A percentile compares a stretch with the other conserved stretches of the same genome.
Evolutionary conservation across 2,888 invertebrate genomes (phyloP).

Genomic region (Sphaerophoria taeniata): DNA sequence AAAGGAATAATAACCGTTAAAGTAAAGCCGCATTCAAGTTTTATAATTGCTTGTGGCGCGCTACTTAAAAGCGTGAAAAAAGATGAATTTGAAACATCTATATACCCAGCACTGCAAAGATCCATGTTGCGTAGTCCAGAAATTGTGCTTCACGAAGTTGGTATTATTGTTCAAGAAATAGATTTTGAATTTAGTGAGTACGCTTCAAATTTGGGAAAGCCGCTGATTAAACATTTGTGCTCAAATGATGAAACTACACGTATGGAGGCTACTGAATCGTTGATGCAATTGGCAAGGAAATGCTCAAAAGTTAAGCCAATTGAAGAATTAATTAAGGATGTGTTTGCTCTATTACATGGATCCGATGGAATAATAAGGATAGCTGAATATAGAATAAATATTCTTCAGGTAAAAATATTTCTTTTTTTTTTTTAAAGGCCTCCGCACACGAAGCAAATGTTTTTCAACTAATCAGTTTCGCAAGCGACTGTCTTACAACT

Average conservation of each 20-base stretch:
- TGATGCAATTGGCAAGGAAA: conserved; percentile 88
- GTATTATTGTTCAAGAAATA: conserved; percentile 88
- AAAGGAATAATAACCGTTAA: conserved; percentile 92
- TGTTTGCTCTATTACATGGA: conserved; percentile 93
- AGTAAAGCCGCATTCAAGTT: conserved; percentile 87
- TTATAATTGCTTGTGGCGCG: conserved; percentile 87
- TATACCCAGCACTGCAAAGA: conserved; percentile 94
- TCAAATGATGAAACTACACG: conserved; percentile 93
- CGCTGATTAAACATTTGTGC: conserved; percentile 91
- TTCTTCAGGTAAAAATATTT: conserved; percentile 87
- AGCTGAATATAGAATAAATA: conserved; percentile 93
- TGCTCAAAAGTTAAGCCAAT: conserved; percentile 88
- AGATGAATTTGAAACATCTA: conserved; percentile 88
- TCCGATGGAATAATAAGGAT: conserved; percentile 95
- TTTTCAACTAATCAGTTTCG: too few species aligned
- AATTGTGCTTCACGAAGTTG: conserved; percentile 92
- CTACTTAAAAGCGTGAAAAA: conserved; percentile 86
- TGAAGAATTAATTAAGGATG: conserved; percentile 86
- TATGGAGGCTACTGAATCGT: conserved; percentile 88
- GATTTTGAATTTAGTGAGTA: conserved; percentile 90
- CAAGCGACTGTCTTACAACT: too few species aligned
- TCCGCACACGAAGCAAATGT: too few species aligned
- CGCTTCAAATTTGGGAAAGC: conserved; percentile 91
- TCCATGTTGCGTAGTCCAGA: conserved; percentile 97
- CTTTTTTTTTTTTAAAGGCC: not conserved